phyloP scores from a whole-genome alignment of 2,888 invertebrate species.

The Phorcus lineatus region DNA sequence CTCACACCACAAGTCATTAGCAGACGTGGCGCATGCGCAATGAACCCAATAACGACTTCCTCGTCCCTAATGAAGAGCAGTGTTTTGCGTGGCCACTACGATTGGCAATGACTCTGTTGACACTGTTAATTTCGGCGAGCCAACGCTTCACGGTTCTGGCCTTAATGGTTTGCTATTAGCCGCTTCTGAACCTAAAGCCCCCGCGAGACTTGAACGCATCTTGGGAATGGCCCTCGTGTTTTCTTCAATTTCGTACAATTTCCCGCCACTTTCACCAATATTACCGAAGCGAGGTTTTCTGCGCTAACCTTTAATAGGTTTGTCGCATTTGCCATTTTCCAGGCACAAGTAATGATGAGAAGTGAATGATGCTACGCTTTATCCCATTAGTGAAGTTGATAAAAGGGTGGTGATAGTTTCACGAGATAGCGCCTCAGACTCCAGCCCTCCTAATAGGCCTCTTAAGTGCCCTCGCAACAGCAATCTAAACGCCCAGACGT shows the following conservation, averaged over 20 bases:
- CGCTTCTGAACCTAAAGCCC: conserved; percentile 16
- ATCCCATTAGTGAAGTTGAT: conserved; percentile 25
- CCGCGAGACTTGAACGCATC: not conserved
- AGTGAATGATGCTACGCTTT: conserved; percentile 9
- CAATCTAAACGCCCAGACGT: conserved; percentile 4
- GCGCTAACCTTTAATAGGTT: conserved; percentile 26
- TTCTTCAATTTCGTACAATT: conserved; percentile 37
- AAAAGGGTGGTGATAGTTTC: conserved; percentile 12
- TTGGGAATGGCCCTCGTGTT: conserved; percentile 24
- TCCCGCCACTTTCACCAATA: conserved; percentile 23
- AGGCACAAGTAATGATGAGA: conserved; percentile 27
- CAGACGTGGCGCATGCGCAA: conserved; percentile 20
- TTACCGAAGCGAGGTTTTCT: conserved; percentile 14
- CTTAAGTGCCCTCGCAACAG: not conserved
- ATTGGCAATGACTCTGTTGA: conserved; percentile 14
- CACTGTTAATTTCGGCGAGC: conserved; percentile 18
- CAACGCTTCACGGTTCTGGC: conserved; percentile 1
- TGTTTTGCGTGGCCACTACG: conserved; percentile 9
- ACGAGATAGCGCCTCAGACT: conserved; percentile 9
- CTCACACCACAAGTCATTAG: conserved; percentile 19
- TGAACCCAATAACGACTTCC: conserved; percentile 18
- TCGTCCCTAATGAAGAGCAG: conserved; percentile 5
- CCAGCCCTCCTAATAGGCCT: not conserved
- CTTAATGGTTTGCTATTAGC: conserved; percentile 19
- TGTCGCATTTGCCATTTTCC: conserved; percentile 29